These are phyloP conservation scores for Trachelus tabidus DNA, from an alignment of 2,888 invertebrate species.

Conservation along the genomic window DNA sequence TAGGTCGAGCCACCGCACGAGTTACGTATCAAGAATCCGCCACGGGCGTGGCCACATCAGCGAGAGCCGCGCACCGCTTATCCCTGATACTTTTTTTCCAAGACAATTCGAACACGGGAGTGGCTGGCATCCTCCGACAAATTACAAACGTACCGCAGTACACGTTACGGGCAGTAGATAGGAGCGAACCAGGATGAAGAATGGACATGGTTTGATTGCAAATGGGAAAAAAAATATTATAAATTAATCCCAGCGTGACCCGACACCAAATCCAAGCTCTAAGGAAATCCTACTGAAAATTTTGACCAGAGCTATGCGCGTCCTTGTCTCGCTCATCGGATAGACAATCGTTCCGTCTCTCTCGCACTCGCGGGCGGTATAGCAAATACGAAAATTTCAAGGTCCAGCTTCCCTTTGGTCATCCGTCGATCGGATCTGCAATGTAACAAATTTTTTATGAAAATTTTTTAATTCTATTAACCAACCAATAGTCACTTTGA, in stretches of 20 bases:
- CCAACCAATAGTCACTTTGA: neutral
- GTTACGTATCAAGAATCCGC: slow-evolving; percentile 66
- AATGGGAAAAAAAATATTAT: neutral
- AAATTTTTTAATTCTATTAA: neutral
- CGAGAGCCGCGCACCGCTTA: slow-evolving; percentile 52
- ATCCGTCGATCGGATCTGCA: neutral
- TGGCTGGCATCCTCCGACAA: neutral
- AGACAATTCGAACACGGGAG: slow-evolving; percentile 12
- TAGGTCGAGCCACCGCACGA: slow-evolving; percentile 66
- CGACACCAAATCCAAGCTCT: neutral
- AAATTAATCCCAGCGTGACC: neutral
- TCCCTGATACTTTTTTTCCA: slow-evolving; percentile 41
- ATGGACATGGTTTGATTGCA: neutral
- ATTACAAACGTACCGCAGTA: neutral
- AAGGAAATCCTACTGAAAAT: neutral
- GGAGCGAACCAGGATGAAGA: neutral
- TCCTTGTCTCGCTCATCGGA: neutral
- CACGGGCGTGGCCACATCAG: slow-evolving; percentile 65
- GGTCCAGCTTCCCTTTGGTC: too few species aligned
- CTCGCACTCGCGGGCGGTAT: neutral
- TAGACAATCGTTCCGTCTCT: neutral
- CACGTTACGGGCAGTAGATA: neutral
- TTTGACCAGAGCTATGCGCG: neutral
- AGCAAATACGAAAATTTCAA: neutral
- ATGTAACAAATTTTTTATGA: neutral